Evolutionary conservation across 2,888 invertebrate genomes (phyloP), one percentile per base, ranked within the genome.

Genomic region (Oscheius onirici): DNA sequence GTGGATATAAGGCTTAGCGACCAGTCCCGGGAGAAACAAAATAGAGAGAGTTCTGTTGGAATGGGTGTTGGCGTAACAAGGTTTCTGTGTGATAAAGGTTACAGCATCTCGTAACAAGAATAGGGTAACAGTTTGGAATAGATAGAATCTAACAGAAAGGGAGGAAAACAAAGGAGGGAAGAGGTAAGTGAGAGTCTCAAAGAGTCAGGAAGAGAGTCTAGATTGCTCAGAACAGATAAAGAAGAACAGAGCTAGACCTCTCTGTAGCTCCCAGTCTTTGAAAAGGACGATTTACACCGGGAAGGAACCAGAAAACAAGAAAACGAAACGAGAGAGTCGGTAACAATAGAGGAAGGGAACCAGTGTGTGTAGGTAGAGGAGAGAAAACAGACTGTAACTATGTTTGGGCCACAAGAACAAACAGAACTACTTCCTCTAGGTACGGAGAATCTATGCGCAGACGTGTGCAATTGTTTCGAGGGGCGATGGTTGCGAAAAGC

Each of bases 1-100:
- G n/a, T 20, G 63, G 63, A 58, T 58, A 34, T 34, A 63, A 61
- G 63, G 63, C 49, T 63, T 63, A 49, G 63, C 63, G 46, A 63
- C 63, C 63, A 41, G 10, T 60, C 60, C 55, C 15, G 55, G 26
- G 41, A 26, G 3, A 34, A 8, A 8, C 3, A 34, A 34, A 6
- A 8, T 6, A 6, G 34, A 34, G 22, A 28, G 15, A 28, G 34
- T 49, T 63, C 63, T 63, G 63, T 46, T 49, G 63, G 63, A 63
- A 46, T 46, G 34, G 63, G 46, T 17, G 10, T 49, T 22, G 15
- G 17, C 13, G 49, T 10, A 63, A 63, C 46, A 46, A 26, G 49
- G 49, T 61, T 44, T 61, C 61, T 44, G 43, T n/a, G n/a, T n/a
- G n/a, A n/a, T n/a, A n/a, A 43, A 40, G 40, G 58, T 58, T 58